Base-by-base conservation (phyloP, 2,797 vertebrate species). In the Myripristis jacobus region DNA sequence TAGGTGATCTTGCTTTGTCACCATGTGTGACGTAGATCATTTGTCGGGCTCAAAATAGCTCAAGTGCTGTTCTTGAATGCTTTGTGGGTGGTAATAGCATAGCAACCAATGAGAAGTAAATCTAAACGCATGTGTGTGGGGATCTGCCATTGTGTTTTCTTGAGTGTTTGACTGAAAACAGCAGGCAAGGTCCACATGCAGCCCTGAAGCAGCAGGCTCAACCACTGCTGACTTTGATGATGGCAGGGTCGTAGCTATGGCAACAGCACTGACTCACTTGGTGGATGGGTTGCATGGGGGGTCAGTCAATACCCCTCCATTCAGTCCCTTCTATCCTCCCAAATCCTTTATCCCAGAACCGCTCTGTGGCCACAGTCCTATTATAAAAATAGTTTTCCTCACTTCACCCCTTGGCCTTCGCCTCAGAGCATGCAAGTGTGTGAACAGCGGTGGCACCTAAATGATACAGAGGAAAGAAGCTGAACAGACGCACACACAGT, bases 31-130 rank as follows among this genome's bases (percentile, higher is more conserved):
- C 44, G 48, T 41, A 51, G 57, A 66, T 84, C 67, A 83, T 86
- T 81, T 80, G 47, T 70, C 44, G 47, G 51, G 59, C 82, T 84
- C 6, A 43, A 79, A 91, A 91, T 87, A 89, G 75, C 79, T 77
- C 48, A 50, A 81, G 83, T 79, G 52, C n/a, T 25, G 53, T 77
- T 79, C 79, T 80, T 77, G 60, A 82, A 82, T 64, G 78, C 60
- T 38, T 58, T 66, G 66, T 80, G 71, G 65, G 58, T 70, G 73
- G 44, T 73, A 70, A 77, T 66, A 66, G 46, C 79, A 70, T 83
- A 77, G 87, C 82, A 85, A 86, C 81, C 43, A 62, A 19, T 62
- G 56, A 43, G 43, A 66, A 77, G 56, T 69, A 70, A 53, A 65
- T 73, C 43, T 34, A 73, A 67, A 27, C 15, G 31, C 36, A 51